Percentiles rank a stretch among this genome's conserved stretches.
phyloP scores from a whole-genome alignment of 2,797 vertebrate genomes.

The Naso thynnoides region DNA sequence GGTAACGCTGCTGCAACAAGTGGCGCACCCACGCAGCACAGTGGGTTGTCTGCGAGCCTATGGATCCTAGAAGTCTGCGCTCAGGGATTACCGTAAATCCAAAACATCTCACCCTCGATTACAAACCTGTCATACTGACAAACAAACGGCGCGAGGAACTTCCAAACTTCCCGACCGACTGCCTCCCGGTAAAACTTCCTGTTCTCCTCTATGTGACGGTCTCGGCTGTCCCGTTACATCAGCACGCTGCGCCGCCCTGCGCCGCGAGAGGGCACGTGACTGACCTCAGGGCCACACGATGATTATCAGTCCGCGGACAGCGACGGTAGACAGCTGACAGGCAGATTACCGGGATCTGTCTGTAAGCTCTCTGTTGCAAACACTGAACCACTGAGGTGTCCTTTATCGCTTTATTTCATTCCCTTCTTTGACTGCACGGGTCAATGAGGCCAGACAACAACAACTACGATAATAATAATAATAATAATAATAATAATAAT shows the following conservation, averaged over 20 bases:
- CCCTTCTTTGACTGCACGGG: neutral
- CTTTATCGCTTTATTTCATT: conserved; percentile 4
- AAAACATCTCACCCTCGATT: conserved; percentile 33
- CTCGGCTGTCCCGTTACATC: conserved; percentile 25
- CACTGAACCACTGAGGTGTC: conserved; percentile 1
- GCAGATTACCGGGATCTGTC: conserved; percentile 35
- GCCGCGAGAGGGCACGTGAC: conserved; percentile 28
- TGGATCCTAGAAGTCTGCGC: neutral
- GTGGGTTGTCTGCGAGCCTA: neutral
- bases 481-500: neutral
- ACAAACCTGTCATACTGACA: conserved; percentile 67
- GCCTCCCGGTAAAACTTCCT: conserved; percentile 31
- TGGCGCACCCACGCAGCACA: neutral
- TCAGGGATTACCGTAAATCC: neutral
- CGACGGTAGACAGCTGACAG: neutral
- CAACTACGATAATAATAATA: conserved; percentile 2
- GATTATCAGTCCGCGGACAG: conserved; percentile 11
- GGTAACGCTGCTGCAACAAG: neutral
- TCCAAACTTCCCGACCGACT: neutral
- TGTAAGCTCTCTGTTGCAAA: conserved; percentile 7
- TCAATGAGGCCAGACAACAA: neutral
- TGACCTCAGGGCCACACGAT: conserved; percentile 16
- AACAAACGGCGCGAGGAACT: neutral
- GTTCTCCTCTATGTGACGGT: conserved; percentile 20
- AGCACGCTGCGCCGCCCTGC: conserved; percentile 9